Evolutionary conservation across 2,888 invertebrate genomes (phyloP).

Genomic region (Theretra japonica): DNA sequence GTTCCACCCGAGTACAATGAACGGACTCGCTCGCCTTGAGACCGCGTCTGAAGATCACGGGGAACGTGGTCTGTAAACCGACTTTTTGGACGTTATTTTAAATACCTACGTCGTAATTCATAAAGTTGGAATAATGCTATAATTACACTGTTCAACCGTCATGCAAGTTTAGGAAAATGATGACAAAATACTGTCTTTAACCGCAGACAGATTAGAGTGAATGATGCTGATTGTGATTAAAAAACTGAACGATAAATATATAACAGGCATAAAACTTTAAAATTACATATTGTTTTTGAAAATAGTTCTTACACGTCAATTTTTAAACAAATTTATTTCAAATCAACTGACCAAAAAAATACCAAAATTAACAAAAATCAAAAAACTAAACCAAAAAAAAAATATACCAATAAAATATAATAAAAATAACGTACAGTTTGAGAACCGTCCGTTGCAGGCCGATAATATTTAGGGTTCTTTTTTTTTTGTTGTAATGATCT

Average conservation of each 20-base stretch:
- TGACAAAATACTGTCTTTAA: too few relatives aligned
- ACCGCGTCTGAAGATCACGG: conserved; percentile 60
- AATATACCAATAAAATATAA: not conserved
- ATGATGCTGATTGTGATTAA: too few relatives aligned
- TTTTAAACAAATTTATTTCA: not conserved
- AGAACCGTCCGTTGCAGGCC: conserved; percentile 62
- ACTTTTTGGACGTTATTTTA: conserved; percentile 12
- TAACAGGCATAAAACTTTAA: too few relatives aligned
- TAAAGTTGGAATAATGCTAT: not conserved
- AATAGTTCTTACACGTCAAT: too few relatives aligned
- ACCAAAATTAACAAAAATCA: not conserved
- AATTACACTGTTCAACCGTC: too few relatives aligned
- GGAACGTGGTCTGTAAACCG: conserved; percentile 40
- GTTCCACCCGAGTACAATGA: conserved; percentile 71
- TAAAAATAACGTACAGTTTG: conserved; percentile 56
- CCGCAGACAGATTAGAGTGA: too few relatives aligned
- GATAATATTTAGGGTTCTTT: conserved; percentile 83
- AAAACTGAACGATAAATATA: too few relatives aligned
- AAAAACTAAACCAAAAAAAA: not conserved
- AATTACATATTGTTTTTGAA: not conserved
- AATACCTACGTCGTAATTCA: not conserved
- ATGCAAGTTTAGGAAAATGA: too few relatives aligned
- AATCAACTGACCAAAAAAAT: not conserved
- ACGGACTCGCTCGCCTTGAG: conserved; percentile 76
- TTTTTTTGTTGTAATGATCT: conserved; percentile 83